Conservation (phyloP, 2,113 vertebrate genomes). For the Hoplias malabaricus region DNA sequence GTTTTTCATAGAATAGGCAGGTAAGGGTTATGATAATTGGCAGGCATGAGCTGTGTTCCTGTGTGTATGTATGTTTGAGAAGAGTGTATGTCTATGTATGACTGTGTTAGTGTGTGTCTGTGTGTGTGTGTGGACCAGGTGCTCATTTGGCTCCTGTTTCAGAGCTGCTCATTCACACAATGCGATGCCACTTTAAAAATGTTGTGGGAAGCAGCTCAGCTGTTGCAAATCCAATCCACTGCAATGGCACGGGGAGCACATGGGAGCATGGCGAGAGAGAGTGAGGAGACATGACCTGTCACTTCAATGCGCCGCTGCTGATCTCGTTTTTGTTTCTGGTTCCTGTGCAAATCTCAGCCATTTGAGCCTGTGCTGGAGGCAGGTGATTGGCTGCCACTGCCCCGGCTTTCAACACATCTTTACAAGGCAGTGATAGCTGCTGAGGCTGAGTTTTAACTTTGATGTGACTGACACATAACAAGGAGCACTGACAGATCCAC, state of each 20-base stretch:
- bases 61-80: neutral
- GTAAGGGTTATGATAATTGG: neutral
- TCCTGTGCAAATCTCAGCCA: slow-evolving; percentile 22
- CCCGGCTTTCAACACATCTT: slow-evolving; percentile 3
- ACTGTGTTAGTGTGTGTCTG: slow-evolving; percentile 15
- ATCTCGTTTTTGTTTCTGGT: slow-evolving; percentile 40
- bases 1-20: neutral
- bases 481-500: neutral
- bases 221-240: slow-evolving; percentile 59
- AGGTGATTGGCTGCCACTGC: slow-evolving; percentile 6
- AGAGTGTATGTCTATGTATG: neutral
- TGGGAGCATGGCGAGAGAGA: neutral
- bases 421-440: slow-evolving; percentile 1
- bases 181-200: slow-evolving; percentile 57
- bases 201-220: slow-evolving; percentile 59
- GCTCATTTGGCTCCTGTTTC: slow-evolving; percentile 52
- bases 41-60: neutral
- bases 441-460: slow-evolving; percentile 25
- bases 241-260: slow-evolving; percentile 15
- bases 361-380: neutral
- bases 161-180: slow-evolving; percentile 51
- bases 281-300: slow-evolving; percentile 64
- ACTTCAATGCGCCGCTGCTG: slow-evolving; percentile 56
- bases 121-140: slow-evolving; percentile 25
- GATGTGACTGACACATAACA: slow-evolving; percentile 4